phyloP scores from a whole-genome alignment of 2,797 vertebrate genomes.

The Corythornis leucogaster region DNA sequence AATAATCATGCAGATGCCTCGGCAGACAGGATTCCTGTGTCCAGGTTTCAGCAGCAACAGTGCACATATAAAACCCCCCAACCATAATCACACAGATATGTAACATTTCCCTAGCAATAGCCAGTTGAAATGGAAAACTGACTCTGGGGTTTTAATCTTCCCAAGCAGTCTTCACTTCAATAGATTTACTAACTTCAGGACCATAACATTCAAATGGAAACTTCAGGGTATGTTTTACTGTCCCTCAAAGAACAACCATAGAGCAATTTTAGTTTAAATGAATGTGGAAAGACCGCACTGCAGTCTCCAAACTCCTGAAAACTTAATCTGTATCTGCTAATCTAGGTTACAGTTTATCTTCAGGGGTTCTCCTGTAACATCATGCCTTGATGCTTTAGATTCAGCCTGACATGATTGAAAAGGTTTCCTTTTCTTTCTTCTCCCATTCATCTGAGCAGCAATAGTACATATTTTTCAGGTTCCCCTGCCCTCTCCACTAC shows the following conservation, averaged over 20 bases:
- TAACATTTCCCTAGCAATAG: background rate
- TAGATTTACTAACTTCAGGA: background rate
- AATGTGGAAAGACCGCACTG: background rate
- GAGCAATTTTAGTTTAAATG: background rate
- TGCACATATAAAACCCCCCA: background rate
- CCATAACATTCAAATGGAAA: background rate
- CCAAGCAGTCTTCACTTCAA: background rate
- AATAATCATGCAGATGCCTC: background rate
- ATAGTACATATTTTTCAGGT: background rate
- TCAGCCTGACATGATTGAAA: slow-evolving; percentile 35
- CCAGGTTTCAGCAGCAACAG: background rate
- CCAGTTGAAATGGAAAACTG: background rate
- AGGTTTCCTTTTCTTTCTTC: background rate
- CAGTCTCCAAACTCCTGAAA: slow-evolving; percentile 32
- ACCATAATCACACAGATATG: background rate
- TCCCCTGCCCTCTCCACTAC: background rate
- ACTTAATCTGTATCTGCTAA: slow-evolving; percentile 62
- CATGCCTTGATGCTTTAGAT: slow-evolving; percentile 44
- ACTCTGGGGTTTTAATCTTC: background rate
- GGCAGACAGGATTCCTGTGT: background rate
- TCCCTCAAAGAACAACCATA: background rate
- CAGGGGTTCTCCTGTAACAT: slow-evolving; percentile 55
- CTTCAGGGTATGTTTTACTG: background rate
- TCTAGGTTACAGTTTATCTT: slow-evolving; percentile 73
- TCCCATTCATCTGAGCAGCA: background rate